A percentile compares a stretch with the other conserved stretches of the same genome.
Conservation (phyloP, 2,113 vertebrate genomes). For the Erythrolamprus reginae region DNA sequence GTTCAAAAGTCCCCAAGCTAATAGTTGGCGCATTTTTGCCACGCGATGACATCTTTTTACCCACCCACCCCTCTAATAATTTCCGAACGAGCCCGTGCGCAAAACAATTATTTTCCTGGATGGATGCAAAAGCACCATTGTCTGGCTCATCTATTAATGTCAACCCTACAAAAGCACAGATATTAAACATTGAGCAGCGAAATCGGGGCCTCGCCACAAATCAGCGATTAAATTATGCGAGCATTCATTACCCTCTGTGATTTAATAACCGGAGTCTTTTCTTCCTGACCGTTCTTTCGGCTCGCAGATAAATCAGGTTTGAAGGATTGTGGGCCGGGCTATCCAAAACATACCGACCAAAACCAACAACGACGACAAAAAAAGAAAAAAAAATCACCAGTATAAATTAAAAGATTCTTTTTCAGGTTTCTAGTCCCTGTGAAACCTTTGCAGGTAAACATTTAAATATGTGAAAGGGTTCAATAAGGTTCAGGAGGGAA, state of each 20-base stretch:
- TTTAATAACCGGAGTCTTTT: background rate
- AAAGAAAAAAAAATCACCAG: fast-evolving
- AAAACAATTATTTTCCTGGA: constrained; percentile 41
- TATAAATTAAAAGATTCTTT: no score
- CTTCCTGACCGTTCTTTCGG: background rate
- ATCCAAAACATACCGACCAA: background rate
- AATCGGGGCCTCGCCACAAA: constrained; percentile 30
- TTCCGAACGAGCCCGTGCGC: constrained; percentile 33
- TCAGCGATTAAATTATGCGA: constrained; percentile 29
- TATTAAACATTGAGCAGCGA: constrained; percentile 50
- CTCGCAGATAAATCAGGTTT: background rate
- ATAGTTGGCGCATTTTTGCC: background rate
- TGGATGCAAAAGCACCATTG: constrained; percentile 38
- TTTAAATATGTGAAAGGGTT: no score
- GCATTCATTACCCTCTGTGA: constrained; percentile 5
- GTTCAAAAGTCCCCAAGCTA: background rate
- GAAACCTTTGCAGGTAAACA: no score
- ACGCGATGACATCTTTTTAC: constrained; percentile 17
- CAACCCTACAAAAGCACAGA: constrained; percentile 37
- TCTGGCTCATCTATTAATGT: constrained; percentile 47
- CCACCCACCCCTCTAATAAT: constrained; percentile 18
- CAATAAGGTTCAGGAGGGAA: no score
- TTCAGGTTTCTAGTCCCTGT: no score
- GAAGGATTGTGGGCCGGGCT: background rate
- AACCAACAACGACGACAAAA: background rate